Evolutionary conservation across 2,888 invertebrate species (phyloP), one percentile per base, ranked within the genome.

Genomic region (Celastrina argiolus): DNA sequence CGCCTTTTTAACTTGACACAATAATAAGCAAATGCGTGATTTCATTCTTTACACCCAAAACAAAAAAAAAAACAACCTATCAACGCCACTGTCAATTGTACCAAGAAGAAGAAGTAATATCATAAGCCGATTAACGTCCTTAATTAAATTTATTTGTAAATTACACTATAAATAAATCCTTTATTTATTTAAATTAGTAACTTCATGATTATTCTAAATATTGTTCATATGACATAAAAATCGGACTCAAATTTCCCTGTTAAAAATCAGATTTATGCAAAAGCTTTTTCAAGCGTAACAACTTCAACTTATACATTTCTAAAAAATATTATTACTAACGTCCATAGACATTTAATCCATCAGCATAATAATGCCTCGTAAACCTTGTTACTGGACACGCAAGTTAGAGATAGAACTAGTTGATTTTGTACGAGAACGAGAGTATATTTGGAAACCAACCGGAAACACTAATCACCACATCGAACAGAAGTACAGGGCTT

Each of bases 391-490:
- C 65, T 90, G 90, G 90, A 90, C 89, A 0, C 83, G 90, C 6
- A 87, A 87, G 69, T 73, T 90, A 4, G 91, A 91, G 69, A 67
- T 90, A n/a, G 81, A 88, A 2, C 78, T 91, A n/a, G 88, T 91
- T 0, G 81, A 86, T 8, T 88, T 85, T 64, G 81, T 91, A 36
- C 83, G 78, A 1, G 75, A 80, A 42, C 75, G 82, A 63, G 87
- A 89, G 26, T 86, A 79, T 66, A 84, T 91, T 68, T 91, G 90
- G 90, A 84, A 82, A 51, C 81, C 86, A 0, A 74, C 76, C 0
- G 88, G 87, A 0, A 90, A 91, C 66, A 91, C 90, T 0, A 91
- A 90, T 70, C 83, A 90, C 71, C 87, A 88, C 34, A 90, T 91
- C 64, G 85, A 88, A 31, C 84, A 85, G 66, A 91, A 90, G 73